phyloP scores from a whole-genome alignment of 1,140 invertebrate genomes.

The Trialeurodes vaporariorum region DNA sequence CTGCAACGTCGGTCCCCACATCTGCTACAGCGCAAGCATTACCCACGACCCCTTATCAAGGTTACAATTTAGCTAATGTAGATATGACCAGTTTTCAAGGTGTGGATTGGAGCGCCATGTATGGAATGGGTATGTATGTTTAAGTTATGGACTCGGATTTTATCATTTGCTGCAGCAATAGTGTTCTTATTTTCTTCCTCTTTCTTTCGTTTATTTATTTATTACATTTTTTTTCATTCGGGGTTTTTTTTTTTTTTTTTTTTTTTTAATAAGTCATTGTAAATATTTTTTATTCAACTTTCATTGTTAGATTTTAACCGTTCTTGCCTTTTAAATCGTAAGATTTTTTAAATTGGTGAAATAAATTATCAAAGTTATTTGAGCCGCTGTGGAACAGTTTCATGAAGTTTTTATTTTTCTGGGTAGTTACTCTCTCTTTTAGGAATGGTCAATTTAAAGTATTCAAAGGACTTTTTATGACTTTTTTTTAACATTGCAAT shows the following conservation, averaged over 20 bases:
- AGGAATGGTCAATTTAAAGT: too few relatives aligned
- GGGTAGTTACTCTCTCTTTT: not conserved
- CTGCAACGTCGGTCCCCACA: conserved; percentile 38
- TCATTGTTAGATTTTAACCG: not conserved
- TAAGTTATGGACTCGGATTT: too few relatives aligned
- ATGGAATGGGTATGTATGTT: conserved; percentile 82
- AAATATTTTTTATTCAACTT: not conserved
- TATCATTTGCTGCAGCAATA: too few relatives aligned
- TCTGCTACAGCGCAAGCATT: conserved; percentile 41
- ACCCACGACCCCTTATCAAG: conserved; percentile 62
- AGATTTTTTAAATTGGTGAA: not conserved
- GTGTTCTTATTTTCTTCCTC: not conserved
- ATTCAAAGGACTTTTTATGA: too few relatives aligned
- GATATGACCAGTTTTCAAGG: conserved; percentile 85
- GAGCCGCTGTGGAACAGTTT: not conserved
- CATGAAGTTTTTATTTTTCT: not conserved
- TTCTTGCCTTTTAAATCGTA: not conserved
- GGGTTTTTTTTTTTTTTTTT: not conserved
- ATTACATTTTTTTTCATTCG: not conserved
- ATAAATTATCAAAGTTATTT: not conserved
- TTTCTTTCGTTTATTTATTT: not conserved
- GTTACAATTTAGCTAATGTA: conserved; percentile 69
- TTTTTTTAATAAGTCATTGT: not conserved
- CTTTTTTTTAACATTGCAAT: too few relatives aligned
- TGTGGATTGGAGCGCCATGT: conserved; percentile 79